Conservation (phyloP, 2,113 vertebrate species). For the Beaufortia kweichowensis region DNA sequence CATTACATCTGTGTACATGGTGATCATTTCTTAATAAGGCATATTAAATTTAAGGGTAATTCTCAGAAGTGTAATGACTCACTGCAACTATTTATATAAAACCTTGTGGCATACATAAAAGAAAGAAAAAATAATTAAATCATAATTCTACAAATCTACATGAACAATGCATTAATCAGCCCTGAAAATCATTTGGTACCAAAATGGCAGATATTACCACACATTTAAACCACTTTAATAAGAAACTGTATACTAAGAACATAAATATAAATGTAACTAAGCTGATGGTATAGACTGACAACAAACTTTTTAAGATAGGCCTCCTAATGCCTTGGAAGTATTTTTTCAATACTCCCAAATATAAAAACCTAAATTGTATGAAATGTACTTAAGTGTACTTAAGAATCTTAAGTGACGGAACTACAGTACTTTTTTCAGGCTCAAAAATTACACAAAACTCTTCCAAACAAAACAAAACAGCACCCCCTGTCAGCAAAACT, state of each 20-base stretch:
- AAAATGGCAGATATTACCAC: no score
- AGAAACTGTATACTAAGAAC: background rate
- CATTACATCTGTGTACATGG: background rate
- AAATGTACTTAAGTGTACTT: no score
- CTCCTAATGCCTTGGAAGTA: background rate
- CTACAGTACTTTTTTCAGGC: background rate
- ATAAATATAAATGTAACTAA: background rate
- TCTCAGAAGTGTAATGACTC: background rate
- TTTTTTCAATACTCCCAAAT: background rate
- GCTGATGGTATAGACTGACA: background rate
- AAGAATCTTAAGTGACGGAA: background rate
- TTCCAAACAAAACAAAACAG: background rate
- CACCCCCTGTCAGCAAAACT: conserved; percentile 6
- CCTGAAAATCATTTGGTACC: no score
- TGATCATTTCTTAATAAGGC: background rate
- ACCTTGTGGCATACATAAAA: background rate
- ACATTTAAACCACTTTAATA: no score
- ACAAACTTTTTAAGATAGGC: background rate
- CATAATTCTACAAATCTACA: background rate
- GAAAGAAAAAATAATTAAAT: background rate
- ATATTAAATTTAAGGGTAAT: background rate
- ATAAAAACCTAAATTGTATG: background rate
- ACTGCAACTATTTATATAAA: conserved; percentile 26
- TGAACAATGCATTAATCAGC: no score
- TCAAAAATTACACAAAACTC: background rate